Evolutionary conservation across 2,888 invertebrate genomes (phyloP).

Genomic region (Eumacrocentrus americanus): DNA sequence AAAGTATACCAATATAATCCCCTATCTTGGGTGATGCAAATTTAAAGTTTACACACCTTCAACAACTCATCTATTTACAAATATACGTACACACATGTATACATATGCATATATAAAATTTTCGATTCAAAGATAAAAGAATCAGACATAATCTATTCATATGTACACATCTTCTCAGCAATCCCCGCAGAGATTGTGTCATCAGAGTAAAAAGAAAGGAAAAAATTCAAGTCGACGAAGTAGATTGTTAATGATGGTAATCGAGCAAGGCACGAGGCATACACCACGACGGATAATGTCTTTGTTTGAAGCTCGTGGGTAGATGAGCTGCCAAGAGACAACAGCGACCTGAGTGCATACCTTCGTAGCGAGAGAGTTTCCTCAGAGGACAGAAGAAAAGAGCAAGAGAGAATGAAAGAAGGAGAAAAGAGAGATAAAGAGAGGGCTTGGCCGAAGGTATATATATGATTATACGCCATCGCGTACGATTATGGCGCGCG

Average conservation of each 20-base stretch:
- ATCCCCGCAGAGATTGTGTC: too few species aligned
- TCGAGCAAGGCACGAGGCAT: conserved; percentile 1
- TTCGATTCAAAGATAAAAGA: too few species aligned
- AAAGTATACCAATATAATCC: conserved; percentile 3
- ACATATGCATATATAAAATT: neutral
- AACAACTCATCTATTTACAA: neutral
- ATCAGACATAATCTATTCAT: too few species aligned
- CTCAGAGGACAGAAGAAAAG: neutral
- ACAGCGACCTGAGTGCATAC: conserved; percentile 3
- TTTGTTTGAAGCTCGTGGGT: conserved; percentile 23
- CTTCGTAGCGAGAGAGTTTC: neutral
- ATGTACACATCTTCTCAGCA: too few species aligned
- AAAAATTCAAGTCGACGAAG: neutral
- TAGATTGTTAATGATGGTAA: conserved; percentile 20
- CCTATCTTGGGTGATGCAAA: conserved; percentile 7
- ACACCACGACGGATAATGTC: conserved; percentile 14
- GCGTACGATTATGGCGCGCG: conserved; percentile 26
- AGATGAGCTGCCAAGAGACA: conserved; percentile 14
- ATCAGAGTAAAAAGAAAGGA: neutral
- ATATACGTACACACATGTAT: neutral
- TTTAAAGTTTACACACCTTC: neutral
- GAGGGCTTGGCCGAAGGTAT: conserved; percentile 17
- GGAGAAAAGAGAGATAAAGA: conserved; percentile 12
- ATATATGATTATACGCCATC: conserved; percentile 31
- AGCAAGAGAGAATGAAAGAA: neutral